phyloP scores from a whole-genome alignment of 2,888 invertebrate species.

The Exephanes ischioxanthus region DNA sequence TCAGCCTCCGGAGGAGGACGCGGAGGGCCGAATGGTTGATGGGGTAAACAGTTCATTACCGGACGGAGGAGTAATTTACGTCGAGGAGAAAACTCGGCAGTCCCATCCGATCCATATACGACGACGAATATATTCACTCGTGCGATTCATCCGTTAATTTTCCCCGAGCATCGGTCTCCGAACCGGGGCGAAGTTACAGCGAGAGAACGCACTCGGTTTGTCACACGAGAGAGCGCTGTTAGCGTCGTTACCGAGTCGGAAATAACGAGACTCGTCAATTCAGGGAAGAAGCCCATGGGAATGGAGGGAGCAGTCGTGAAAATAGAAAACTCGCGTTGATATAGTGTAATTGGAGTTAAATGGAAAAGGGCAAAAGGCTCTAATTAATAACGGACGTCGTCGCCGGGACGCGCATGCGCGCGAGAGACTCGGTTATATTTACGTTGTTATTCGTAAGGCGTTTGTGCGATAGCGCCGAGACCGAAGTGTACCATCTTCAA shows the following conservation, averaged over 20 bases:
- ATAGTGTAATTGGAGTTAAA: constrained; percentile 46
- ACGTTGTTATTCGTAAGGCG: neutral
- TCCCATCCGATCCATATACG: constrained; percentile 22
- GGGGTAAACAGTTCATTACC: constrained; percentile 45
- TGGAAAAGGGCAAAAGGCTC: constrained; percentile 43
- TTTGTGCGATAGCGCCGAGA: constrained; percentile 11
- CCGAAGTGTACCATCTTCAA: constrained; percentile 56
- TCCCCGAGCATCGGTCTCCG: neutral
- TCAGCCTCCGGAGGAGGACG: too few species aligned
- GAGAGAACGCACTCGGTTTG: too few species aligned
- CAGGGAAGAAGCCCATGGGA: neutral
- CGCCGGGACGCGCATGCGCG: neutral
- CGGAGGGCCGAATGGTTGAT: constrained; percentile 1
- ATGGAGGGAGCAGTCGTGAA: constrained; percentile 3
- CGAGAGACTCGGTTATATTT: neutral
- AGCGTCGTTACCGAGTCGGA: neutral
- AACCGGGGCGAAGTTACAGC: neutral
- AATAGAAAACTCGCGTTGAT: constrained; percentile 34
- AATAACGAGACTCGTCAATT: constrained; percentile 43
- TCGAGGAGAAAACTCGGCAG: constrained; percentile 5
- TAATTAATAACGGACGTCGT: constrained; percentile 54
- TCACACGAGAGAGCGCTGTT: neutral
- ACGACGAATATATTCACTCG: constrained; percentile 1
- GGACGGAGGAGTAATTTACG: constrained; percentile 30
- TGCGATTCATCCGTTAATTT: neutral